Percentiles rank a stretch among this genome's conserved stretches.
phyloP scores from a whole-genome alignment of 2,888 invertebrate species.

The Hemaris fuciformis region DNA sequence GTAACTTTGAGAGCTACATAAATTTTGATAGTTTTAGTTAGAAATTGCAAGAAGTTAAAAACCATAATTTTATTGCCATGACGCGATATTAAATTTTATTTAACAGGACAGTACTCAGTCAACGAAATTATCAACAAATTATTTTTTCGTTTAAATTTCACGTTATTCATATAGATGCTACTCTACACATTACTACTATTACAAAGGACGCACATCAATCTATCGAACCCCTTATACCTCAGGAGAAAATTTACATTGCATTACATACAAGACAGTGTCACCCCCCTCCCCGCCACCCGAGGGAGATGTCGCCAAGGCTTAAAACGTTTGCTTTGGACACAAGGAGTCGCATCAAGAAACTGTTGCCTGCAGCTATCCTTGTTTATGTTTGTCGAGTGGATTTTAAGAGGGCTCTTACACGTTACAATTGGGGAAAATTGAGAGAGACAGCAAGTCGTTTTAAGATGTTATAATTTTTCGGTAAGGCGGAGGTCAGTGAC shows the following conservation, averaged over 20 bases:
- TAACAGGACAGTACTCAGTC: no score
- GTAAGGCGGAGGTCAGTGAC: not conserved
- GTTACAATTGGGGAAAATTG: not conserved
- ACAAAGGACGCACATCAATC: not conserved
- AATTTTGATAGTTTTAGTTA: no score
- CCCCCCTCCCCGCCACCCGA: not conserved
- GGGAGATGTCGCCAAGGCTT: not conserved
- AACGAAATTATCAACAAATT: no score
- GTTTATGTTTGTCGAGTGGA: not conserved
- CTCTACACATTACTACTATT: no score
- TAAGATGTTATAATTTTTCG: not conserved
- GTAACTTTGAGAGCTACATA: no score
- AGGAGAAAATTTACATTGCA: not conserved
- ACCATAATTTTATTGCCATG: no score
- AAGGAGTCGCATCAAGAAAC: not conserved
- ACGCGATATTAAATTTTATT: no score
- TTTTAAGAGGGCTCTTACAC: slow-evolving; percentile 6
- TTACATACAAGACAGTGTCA: slow-evolving; percentile 1
- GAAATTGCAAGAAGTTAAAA: no score
- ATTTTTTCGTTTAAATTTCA: no score
- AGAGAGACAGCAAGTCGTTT: not conserved
- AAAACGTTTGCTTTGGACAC: not conserved
- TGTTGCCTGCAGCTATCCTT: slow-evolving; percentile 7
- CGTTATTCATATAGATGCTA: no score
- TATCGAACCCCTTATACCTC: not conserved